Evolutionary conservation across 2,888 invertebrate genomes (phyloP).

Genomic region (Sesamia inferens): DNA sequence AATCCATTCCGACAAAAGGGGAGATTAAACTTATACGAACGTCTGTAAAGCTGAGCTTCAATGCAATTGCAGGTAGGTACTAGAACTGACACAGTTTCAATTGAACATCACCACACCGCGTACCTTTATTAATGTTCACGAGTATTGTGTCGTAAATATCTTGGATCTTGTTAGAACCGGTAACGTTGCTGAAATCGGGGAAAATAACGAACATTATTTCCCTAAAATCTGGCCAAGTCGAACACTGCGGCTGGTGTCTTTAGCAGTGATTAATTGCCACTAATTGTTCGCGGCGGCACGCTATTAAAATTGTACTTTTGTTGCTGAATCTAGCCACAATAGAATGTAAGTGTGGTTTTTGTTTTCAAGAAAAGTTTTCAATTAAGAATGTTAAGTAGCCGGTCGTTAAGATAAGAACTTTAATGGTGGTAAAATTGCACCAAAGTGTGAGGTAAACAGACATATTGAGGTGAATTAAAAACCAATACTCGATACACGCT

Average conservation of each 20-base stretch:
- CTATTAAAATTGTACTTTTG: conserved; percentile 54
- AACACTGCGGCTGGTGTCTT: conserved; percentile 41
- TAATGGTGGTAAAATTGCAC: neutral
- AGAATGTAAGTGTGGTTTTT: conserved; percentile 28
- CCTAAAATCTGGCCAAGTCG: conserved; percentile 28
- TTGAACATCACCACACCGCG: conserved; percentile 34
- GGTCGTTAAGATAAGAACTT: conserved; percentile 22
- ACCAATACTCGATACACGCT: conserved; percentile 41
- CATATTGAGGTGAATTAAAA: conserved; percentile 48
- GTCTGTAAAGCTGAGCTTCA: conserved; percentile 49
- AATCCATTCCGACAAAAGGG: conserved; percentile 36
- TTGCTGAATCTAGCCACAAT: conserved; percentile 38
- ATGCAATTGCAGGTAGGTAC: conserved; percentile 51
- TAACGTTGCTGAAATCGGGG: conserved; percentile 33
- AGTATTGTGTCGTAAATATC: conserved; percentile 50
- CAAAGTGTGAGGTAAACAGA: conserved; percentile 5
- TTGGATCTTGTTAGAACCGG: conserved; percentile 39
- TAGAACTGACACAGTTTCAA: conserved; percentile 37
- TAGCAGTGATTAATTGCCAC: conserved; percentile 57
- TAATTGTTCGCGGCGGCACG: conserved; percentile 48
- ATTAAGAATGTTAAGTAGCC: conserved; percentile 23
- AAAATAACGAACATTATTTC: conserved; percentile 34
- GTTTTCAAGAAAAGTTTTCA: conserved; percentile 37
- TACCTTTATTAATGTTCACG: conserved; percentile 50
- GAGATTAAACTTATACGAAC: conserved; percentile 53